Conservation (phyloP, 2,113 vertebrate species). For the Misgurnus mizolepis region DNA sequence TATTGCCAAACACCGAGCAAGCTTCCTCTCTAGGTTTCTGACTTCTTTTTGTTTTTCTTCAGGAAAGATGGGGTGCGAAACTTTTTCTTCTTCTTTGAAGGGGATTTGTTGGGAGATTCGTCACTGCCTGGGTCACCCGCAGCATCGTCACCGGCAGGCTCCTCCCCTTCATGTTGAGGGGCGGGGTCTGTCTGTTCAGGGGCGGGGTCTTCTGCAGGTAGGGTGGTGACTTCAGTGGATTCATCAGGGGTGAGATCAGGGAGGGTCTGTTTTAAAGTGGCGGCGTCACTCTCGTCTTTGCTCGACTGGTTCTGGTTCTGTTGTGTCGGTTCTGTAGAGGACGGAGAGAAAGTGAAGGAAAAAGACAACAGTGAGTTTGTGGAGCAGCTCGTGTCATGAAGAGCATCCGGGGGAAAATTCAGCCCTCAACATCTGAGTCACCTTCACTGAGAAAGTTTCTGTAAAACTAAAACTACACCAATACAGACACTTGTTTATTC, state of each 20-base stretch:
- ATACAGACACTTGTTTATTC: background rate
- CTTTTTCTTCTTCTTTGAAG: conserved; percentile 99
- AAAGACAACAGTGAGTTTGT: background rate
- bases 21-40: conserved; percentile 81
- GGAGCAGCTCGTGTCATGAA: conserved; percentile 9
- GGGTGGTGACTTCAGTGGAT: conserved; percentile 82
- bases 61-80: conserved; percentile 98
- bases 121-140: conserved; percentile 85
- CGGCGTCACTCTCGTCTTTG: conserved; percentile 87
- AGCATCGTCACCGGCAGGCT: conserved; percentile 69
- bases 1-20: conserved; percentile 59
- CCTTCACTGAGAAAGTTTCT: background rate
- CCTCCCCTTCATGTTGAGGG: conserved; percentile 66
- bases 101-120: conserved; percentile 96
- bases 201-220: conserved; percentile 77
- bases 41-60: conserved; percentile 98
- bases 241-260: conserved; percentile 93
- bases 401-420: background rate
- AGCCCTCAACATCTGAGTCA: background rate
- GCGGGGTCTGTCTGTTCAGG: conserved; percentile 54
- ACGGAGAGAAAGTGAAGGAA: background rate
- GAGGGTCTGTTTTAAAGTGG: conserved; percentile 92
- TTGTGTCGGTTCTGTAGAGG: conserved; percentile 72
- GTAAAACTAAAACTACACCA: background rate
- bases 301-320: conserved; percentile 78